These are phyloP conservation scores for Chondrosia reniformis DNA, from an alignment of 37 sponge, comb jelly and placozoan species.

Conservation along the genomic window DNA sequence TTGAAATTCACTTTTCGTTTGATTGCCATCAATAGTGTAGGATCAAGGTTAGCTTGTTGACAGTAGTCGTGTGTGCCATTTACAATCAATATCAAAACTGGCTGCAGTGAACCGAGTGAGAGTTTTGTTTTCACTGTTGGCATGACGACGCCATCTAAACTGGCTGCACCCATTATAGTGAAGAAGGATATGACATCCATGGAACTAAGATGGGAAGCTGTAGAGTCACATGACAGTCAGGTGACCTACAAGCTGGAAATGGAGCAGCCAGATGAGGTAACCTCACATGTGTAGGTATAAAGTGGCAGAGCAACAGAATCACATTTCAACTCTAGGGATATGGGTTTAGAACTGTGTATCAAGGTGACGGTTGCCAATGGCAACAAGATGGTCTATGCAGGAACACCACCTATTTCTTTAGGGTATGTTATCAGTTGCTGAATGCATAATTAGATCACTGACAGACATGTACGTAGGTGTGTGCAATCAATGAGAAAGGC, in stretches of 20 bases:
- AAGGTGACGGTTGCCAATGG: conserved; percentile 7
- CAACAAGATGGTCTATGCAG: background rate
- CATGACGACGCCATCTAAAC: conserved; percentile 35
- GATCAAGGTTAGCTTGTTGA: background rate
- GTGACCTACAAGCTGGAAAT: conserved; percentile 52
- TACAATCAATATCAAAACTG: background rate
- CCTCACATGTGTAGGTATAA: background rate
- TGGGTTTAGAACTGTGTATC: conserved; percentile 65
- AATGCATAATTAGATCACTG: too few species aligned
- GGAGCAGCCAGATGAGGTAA: conserved; percentile 52
- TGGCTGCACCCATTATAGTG: conserved; percentile 33
- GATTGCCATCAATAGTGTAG: conserved; percentile 15
- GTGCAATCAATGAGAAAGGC: background rate
- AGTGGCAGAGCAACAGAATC: too few species aligned
- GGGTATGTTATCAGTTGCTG: background rate
- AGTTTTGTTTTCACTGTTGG: conserved; percentile 25
- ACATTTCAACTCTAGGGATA: conserved; percentile 37
- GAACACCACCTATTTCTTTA: background rate
- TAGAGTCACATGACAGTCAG: background rate
- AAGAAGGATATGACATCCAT: conserved; percentile 1
- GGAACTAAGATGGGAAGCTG: background rate
- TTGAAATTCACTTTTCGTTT: conserved; percentile 38
- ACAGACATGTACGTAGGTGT: background rate
- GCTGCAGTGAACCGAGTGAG: conserved; percentile 46
- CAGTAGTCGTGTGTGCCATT: background rate